These are phyloP conservation scores for Stenolophus ochropezus DNA, from an alignment of 2,888 invertebrate genomes.

Conservation along the genomic window DNA sequence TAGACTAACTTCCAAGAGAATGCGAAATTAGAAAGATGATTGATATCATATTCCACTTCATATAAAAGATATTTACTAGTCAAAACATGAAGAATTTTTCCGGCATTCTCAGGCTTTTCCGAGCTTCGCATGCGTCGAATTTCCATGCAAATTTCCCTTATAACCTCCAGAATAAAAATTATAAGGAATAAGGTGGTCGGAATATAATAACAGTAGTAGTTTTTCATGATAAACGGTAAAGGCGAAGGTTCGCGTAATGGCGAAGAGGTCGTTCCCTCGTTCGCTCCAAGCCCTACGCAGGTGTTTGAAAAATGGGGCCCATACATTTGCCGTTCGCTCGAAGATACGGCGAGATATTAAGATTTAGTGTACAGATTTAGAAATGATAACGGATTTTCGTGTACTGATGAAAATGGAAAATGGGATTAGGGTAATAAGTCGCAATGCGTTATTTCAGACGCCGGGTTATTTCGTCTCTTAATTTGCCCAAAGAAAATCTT, in stretches of 20 bases:
- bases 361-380: slow-evolving; percentile 54
- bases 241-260: slow-evolving; percentile 29
- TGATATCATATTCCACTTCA: slow-evolving; percentile 24
- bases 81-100: slow-evolving; percentile 15
- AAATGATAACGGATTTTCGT: slow-evolving; percentile 48
- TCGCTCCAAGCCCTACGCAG: slow-evolving; percentile 43
- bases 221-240: slow-evolving; percentile 55
- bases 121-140: slow-evolving; percentile 24
- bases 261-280: slow-evolving; percentile 16
- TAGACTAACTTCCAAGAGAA: neutral
- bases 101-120: neutral
- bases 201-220: slow-evolving; percentile 51
- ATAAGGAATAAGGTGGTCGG: slow-evolving; percentile 45
- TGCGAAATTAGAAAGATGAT: neutral
- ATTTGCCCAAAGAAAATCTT: slow-evolving; percentile 1
- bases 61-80: neutral
- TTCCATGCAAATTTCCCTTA: slow-evolving; percentile 50
- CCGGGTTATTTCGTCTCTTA: neutral
- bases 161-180: slow-evolving; percentile 47
- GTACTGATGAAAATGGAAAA: slow-evolving; percentile 39
- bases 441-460: neutral
- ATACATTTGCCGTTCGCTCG: slow-evolving; percentile 43
- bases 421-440: slow-evolving; percentile 37
- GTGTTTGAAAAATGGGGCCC: slow-evolving; percentile 54
- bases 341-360: slow-evolving; percentile 45